phyloP scores from a whole-genome alignment of 2,888 invertebrate genomes.

The Choristoneura rosaceana region DNA sequence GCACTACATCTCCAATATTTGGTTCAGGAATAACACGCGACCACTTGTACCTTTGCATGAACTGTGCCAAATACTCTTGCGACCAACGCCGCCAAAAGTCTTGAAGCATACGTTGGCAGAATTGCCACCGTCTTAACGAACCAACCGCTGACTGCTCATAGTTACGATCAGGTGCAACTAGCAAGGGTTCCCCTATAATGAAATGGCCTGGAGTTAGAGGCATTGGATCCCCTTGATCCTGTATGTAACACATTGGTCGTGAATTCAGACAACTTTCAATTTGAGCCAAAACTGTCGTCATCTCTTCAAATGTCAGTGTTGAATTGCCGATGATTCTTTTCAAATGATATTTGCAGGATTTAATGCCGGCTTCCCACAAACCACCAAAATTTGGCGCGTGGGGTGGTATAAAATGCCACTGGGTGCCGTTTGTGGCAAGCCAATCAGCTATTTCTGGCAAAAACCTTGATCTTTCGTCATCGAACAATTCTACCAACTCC shows the following conservation, averaged over 20 bases:
- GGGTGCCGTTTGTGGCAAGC: conserved; percentile 10
- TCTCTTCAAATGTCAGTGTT: too few relatives aligned
- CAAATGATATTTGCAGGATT: conserved; percentile 11
- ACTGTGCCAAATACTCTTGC: too few relatives aligned
- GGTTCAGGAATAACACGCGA: conserved; percentile 1
- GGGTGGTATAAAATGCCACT: conserved; percentile 16
- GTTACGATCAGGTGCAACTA: too few relatives aligned
- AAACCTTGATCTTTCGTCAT: background rate
- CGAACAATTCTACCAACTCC: background rate
- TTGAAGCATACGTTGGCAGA: too few relatives aligned
- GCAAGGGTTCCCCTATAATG: too few relatives aligned
- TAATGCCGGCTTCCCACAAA: conserved; percentile 1
- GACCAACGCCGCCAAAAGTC: too few relatives aligned
- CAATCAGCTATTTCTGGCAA: conserved; percentile 4
- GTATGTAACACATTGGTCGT: conserved; percentile 18
- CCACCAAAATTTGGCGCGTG: conserved; percentile 13
- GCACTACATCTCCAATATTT: background rate
- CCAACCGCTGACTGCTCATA: too few relatives aligned
- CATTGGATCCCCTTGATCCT: conserved; percentile 8
- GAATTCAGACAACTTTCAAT: conserved; percentile 39
- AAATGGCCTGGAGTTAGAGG: conserved; percentile 30
- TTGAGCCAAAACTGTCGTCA: too few relatives aligned
- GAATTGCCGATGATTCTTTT: conserved; percentile 24
- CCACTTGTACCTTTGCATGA: conserved; percentile 30
- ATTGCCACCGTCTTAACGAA: too few relatives aligned